Evolutionary conservation across 1,140 invertebrate genomes (phyloP).

Genomic region (Euura lappo): DNA sequence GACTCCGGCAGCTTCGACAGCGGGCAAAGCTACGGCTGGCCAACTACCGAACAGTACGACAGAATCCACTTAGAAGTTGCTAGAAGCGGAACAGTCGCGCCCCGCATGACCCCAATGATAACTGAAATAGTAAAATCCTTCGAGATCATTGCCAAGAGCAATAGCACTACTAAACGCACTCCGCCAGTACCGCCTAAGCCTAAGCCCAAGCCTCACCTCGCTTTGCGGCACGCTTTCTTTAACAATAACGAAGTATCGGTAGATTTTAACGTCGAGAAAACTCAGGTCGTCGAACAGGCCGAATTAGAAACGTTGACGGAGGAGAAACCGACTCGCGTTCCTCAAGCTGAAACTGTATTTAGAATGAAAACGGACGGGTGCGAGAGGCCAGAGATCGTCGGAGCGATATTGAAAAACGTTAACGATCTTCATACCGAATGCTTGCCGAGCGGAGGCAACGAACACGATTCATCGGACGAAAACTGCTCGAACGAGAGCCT

Average conservation of each 20-base stretch:
- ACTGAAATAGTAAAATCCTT: conserved; percentile 22
- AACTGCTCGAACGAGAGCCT: background rate
- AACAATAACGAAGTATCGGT: background rate
- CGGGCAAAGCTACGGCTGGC: conserved; percentile 15
- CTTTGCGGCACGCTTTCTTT: conserved; percentile 10
- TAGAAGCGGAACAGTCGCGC: conserved; percentile 33
- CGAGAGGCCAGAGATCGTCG: background rate
- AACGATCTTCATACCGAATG: background rate
- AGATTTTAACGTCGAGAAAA: background rate
- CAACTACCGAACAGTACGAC: conserved; percentile 20
- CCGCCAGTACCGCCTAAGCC: conserved; percentile 11
- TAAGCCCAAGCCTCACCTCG: conserved; percentile 8
- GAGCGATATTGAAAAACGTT: background rate
- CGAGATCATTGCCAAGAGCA: background rate
- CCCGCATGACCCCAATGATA: conserved; percentile 36
- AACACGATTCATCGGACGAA: background rate
- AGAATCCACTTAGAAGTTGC: conserved; percentile 36
- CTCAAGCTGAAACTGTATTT: background rate
- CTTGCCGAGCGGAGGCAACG: background rate
- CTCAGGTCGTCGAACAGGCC: background rate
- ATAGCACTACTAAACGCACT: conserved; percentile 22
- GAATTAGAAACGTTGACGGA: background rate
- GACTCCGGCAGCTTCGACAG: conserved; percentile 35
- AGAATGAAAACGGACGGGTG: background rate
- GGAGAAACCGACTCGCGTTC: background rate